Evolutionary conservation across 2,888 invertebrate species (phyloP).

Genomic region (Campaea margaritaria): DNA sequence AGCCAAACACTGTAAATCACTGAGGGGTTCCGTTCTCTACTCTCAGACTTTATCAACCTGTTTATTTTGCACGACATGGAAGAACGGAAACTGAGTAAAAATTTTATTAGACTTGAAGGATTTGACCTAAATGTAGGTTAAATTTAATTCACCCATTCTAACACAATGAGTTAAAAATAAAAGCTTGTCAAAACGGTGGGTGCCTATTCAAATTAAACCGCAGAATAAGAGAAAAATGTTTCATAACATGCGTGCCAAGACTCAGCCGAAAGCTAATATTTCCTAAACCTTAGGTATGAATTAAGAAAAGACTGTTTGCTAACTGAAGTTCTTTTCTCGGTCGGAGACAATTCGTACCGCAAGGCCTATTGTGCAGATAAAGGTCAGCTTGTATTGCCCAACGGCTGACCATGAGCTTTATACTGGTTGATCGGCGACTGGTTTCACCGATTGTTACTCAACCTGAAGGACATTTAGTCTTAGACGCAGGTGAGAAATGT

Average conservation of each 20-base stretch:
- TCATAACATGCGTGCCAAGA: not conserved
- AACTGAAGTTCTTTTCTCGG: conserved; percentile 20
- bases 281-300: conserved; percentile 3
- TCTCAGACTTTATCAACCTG: too few species aligned
- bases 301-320: conserved; percentile 9
- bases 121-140: too few species aligned
- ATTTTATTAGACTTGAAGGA: too few species aligned
- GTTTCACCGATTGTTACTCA: conserved; percentile 20
- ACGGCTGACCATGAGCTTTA: conserved; percentile 29
- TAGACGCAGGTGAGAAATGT: not conserved
- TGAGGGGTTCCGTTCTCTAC: too few species aligned
- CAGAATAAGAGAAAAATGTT: too few species aligned
- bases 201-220: too few species aligned
- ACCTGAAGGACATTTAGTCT: conserved; percentile 15
- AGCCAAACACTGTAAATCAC: too few species aligned
- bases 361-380: conserved; percentile 30
- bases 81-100: too few species aligned
- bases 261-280: not conserved
- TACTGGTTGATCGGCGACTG: conserved; percentile 14
- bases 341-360: conserved; percentile 32
- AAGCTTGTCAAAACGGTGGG: too few species aligned
- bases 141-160: too few species aligned
- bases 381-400: conserved; percentile 26
- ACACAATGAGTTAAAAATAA: too few species aligned
- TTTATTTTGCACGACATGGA: too few species aligned